phyloP scores from a whole-genome alignment of 2,113 vertebrate genomes.

The Cepphus grylle region DNA sequence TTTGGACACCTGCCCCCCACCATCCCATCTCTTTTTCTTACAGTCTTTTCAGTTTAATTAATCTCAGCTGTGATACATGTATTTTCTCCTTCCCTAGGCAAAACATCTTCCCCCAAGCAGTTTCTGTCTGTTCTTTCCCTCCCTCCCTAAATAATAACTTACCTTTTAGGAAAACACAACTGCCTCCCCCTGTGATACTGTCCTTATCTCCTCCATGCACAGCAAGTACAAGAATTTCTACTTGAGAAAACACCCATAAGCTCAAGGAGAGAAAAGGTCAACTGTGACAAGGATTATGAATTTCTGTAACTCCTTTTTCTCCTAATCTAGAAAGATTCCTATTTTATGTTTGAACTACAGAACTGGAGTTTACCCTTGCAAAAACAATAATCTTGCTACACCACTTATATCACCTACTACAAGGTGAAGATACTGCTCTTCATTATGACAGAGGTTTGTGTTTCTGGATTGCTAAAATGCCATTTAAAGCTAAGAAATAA shows the following conservation, averaged over 20 bases:
- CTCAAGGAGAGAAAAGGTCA: conserved; percentile 15
- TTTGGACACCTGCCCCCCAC: background rate
- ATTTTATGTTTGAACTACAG: background rate
- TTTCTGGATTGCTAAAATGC: background rate
- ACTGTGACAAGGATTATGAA: background rate
- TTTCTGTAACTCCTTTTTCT: background rate
- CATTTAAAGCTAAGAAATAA: background rate
- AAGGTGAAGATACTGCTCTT: background rate
- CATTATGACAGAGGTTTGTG: background rate
- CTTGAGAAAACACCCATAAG: conserved; percentile 5
- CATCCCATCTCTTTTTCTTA: background rate
- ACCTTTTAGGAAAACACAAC: background rate
- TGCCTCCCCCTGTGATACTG: background rate
- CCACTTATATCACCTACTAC: background rate
- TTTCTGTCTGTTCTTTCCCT: conserved; percentile 4
- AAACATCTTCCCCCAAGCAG: background rate
- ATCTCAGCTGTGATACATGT: background rate
- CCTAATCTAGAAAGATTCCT: background rate
- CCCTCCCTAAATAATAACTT: background rate
- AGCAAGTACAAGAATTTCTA: conserved; percentile 38
- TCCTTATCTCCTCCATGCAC: background rate
- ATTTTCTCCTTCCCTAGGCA: background rate
- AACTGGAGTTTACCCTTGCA: background rate
- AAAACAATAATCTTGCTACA: background rate
- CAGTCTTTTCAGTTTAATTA: background rate